These are phyloP conservation scores for Notoglanidium macrostoma DNA, from an alignment of 2,797 vertebrate species.

Conservation along the genomic window DNA sequence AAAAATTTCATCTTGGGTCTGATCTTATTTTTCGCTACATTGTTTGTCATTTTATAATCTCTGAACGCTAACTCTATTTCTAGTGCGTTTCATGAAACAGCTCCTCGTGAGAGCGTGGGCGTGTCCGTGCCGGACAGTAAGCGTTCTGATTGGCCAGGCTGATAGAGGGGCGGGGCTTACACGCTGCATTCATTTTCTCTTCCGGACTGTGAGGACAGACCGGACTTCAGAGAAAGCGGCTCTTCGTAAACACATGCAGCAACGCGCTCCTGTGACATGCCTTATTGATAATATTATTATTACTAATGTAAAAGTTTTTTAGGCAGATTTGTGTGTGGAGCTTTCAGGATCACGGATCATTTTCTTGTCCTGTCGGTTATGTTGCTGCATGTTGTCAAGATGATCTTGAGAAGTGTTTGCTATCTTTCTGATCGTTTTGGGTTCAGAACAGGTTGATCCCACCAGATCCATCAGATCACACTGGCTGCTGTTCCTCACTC, in stretches of 20 bases:
- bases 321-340: not conserved
- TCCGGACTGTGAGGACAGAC: not conserved
- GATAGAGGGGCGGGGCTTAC: not conserved
- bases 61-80: not conserved
- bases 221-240: not conserved
- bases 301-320: not conserved
- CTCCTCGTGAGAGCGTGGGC: not conserved
- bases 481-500: too few species aligned
- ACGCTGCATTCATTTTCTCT: not conserved
- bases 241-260: too few species aligned
- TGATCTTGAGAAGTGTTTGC: not conserved
- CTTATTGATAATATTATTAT: not conserved
- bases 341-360: not conserved
- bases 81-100: not conserved
- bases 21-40: too few species aligned
- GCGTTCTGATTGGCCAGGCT: not conserved
- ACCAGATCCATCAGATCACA: not conserved
- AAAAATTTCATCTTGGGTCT: too few species aligned
- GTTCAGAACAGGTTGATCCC: slow-evolving; percentile 8
- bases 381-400: not conserved
- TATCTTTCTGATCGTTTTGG: not conserved
- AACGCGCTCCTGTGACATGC: not conserved
- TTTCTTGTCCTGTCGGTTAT: not conserved
- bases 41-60: not conserved
- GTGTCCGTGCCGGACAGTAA: not conserved